Percentiles rank a stretch among this genome's conserved stretches.
Evolutionary conservation across 2,888 invertebrate genomes (phyloP).

Genomic region (Andrena camellia): DNA sequence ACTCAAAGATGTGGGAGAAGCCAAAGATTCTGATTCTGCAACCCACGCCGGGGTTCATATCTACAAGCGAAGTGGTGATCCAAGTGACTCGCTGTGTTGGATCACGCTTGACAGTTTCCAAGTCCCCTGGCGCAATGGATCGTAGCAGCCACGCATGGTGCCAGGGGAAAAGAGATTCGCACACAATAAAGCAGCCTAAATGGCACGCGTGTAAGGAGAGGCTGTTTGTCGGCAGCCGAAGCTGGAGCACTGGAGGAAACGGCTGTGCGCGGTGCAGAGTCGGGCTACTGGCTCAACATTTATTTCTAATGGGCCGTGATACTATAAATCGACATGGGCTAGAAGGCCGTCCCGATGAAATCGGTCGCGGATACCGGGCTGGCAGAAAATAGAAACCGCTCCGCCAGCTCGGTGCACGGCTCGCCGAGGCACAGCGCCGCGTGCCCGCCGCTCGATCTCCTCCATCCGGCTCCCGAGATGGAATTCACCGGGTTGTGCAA

Average conservation of each 20-base stretch:
- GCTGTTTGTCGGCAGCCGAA: neutral
- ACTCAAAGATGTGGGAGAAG: neutral
- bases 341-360: conserved; percentile 77
- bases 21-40: no score
- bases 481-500: conserved; percentile 82
- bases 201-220: conserved; percentile 7
- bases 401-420: conserved; percentile 44
- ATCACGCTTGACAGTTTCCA: conserved; percentile 71
- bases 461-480: conserved; percentile 70
- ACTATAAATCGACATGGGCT: conserved; percentile 84
- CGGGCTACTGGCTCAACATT: conserved; percentile 80
- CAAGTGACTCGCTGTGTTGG: neutral
- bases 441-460: conserved; percentile 48
- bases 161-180: conserved; percentile 73
- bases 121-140: conserved; percentile 75
- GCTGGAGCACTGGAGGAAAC: conserved; percentile 76
- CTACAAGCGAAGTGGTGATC: neutral
- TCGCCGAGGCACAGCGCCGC: conserved; percentile 33
- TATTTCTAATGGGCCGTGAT: conserved; percentile 84
- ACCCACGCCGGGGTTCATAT: neutral
- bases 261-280: conserved; percentile 73
- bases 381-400: conserved; percentile 82
- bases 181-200: conserved; percentile 80
- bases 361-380: conserved; percentile 72
- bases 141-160: conserved; percentile 1